Evolutionary conservation across 1,140 invertebrate genomes (phyloP), one percentile per base, ranked within the genome.

Genomic region (Euwallacea similis): DNA sequence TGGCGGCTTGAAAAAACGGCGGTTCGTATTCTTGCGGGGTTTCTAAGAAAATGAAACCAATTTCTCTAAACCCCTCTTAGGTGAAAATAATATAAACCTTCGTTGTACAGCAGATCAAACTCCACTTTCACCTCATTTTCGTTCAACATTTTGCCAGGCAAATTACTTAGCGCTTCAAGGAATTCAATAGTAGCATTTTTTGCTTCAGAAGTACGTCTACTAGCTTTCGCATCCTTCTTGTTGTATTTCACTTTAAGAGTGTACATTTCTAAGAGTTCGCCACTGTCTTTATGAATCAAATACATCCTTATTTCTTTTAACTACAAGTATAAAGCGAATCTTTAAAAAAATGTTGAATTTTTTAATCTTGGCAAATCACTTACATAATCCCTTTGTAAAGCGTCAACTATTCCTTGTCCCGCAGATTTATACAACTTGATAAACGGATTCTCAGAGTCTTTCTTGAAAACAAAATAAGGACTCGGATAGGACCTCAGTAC

Each of bases 301-400:
- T 60, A 43, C 16, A 71, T 47, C 11, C 42, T 58, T 3, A 71
- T 21, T 71, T 66, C 64, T 21, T 71, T 71, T 10, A 71, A 33
- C 63, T 70, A 42, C 8, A 64, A 10, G 6, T 11, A 50, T 10
- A 50, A 50, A 50, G 21, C 21, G 4, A 33, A 33, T 33, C 1
- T 2, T 33, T 33, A 1, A 33, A 33, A 33, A 33, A 33, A 33
- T 33, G 1, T 1, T 4, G 21, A 33, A 1, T 33, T 33, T 33
- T 33, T 33, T 33, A 33, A 33, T 33, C 21, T 4, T 33, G 1
- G 1, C 21, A 33, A 33, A 33, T 33, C 41, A 43, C 60, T 70
- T 64, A 70, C 68, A 56, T 66, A 71, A 66, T 71, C 69, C 41
- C 66, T 71, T 8, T 71, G 58, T 6, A 71, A 8, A 33, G 69